A percentile compares a stretch with the other conserved stretches of the same genome.
phyloP scores from a whole-genome alignment of 2,888 invertebrate genomes.

The Lochmaea capreae region DNA sequence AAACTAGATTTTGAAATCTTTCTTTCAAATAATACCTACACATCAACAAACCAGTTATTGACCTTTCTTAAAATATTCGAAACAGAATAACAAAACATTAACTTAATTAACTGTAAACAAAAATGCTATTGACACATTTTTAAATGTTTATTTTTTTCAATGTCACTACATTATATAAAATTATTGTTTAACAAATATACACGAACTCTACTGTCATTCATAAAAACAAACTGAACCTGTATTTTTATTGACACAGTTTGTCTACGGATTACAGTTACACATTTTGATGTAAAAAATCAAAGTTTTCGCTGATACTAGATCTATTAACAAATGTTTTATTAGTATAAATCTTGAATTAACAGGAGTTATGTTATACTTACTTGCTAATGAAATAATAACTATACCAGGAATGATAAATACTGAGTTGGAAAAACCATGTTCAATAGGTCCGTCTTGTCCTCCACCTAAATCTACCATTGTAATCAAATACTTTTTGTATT shows the following conservation, averaged over 20 bases:
- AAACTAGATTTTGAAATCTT: no score
- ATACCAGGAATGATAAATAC: slow-evolving; percentile 89
- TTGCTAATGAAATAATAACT: slow-evolving; percentile 81
- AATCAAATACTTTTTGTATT: not conserved
- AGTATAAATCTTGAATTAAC: no score
- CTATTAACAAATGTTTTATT: not conserved
- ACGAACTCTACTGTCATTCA: no score
- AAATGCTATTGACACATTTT: not conserved
- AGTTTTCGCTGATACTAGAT: no score
- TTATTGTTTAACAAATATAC: not conserved
- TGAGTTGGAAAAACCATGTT: slow-evolving; percentile 88
- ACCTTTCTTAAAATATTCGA: not conserved
- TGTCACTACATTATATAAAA: not conserved
- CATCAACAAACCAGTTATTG: not conserved
- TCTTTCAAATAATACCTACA: not conserved
- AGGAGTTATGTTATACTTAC: slow-evolving; percentile 68
- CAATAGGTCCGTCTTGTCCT: slow-evolving; percentile 82
- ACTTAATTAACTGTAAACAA: not conserved
- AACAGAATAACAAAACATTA: not conserved
- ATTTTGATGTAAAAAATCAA: no score
- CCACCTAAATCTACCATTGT: slow-evolving; percentile 87
- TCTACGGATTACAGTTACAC: no score
- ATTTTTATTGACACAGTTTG: no score
- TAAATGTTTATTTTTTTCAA: not conserved
- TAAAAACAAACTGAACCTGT: no score